phyloP scores from a whole-genome alignment of 2,797 vertebrate genomes.

The Coregonus ussuriensis region DNA sequence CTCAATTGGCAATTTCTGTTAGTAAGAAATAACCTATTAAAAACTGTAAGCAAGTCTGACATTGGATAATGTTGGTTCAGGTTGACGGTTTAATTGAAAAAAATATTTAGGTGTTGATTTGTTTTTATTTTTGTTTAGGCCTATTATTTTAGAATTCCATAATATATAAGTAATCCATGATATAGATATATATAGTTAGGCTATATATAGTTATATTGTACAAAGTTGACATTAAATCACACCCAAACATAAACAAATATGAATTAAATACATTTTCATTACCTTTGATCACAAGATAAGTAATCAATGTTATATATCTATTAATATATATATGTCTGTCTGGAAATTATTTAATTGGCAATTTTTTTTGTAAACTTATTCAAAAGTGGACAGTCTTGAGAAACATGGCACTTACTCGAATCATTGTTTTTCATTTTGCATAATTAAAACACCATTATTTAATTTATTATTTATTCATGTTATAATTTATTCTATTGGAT shows the following conservation, averaged over 20 bases:
- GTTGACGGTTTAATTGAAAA: not conserved
- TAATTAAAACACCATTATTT: not conserved
- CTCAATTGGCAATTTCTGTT: not conserved
- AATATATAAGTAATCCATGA: too few relatives aligned
- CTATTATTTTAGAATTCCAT: too few relatives aligned
- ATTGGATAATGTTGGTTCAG: not conserved
- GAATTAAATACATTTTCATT: not conserved
- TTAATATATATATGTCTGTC: not conserved
- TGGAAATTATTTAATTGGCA: not conserved
- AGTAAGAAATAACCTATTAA: not conserved
- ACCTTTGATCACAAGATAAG: not conserved
- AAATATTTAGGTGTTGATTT: not conserved
- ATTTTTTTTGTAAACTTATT: not conserved
- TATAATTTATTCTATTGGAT: not conserved
- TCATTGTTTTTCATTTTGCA: not conserved
- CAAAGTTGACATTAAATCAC: not conserved
- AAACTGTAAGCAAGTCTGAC: not conserved
- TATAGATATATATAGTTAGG: too few relatives aligned
- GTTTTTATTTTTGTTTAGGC: not conserved
- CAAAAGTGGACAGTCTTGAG: not conserved
- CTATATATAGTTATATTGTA: not conserved
- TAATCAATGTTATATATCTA: too few relatives aligned
- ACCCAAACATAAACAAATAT: not conserved
- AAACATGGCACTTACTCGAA: not conserved
- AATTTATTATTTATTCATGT: not conserved